Evolutionary conservation across 2,113 vertebrate species (phyloP), one percentile per base, ranked within the genome.

Genomic region (Ceratotherium simum): DNA sequence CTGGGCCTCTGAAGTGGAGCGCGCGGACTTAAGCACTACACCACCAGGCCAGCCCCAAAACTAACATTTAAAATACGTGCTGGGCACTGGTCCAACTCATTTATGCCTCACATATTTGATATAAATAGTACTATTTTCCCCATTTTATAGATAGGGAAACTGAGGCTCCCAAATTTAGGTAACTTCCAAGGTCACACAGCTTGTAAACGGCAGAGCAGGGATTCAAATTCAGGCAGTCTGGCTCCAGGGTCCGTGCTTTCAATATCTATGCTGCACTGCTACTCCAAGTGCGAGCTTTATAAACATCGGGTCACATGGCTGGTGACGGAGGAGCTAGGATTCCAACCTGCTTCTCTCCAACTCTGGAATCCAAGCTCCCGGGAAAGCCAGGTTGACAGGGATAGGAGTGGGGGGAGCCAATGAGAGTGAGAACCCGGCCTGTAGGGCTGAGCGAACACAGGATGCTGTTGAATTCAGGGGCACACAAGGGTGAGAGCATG

Each of bases 401-500:
- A 25, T 36, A 16, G 9, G 20, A n/a, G 18, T 56, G 21, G 13
- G 3, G 51, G 70, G 54, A 80, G 29, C 18, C 2, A 3, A 8
- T 10, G 27, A 20, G 33, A 29, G 13, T 21, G 2, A 56, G n/a
- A 17, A 27, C 8, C 31, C 27, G n/a, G 39, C 39, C 54, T 8
- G 2, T 0, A 75, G 16, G 58, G 33, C 18, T 14, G 27, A 56
- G 69, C 48, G 64, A 25, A 39, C 8, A 3, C 39, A 81, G 6
- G 60, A 8, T 4, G 8, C 29, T 17, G 33, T 25, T 29, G 54
- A 79, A 82, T 25, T 70, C 25, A 18, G 62, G 79, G 27, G 73
- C 21, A 11, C 36, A 36, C 17, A n/a, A 36, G 23, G 10, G 8
- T 14, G 27, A 60, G 9, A 0, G 5, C 4, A 2, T 13, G n/a